Evolutionary conservation across 2,113 vertebrate species (phyloP).

Genomic region (Dascyllus trimaculatus): DNA sequence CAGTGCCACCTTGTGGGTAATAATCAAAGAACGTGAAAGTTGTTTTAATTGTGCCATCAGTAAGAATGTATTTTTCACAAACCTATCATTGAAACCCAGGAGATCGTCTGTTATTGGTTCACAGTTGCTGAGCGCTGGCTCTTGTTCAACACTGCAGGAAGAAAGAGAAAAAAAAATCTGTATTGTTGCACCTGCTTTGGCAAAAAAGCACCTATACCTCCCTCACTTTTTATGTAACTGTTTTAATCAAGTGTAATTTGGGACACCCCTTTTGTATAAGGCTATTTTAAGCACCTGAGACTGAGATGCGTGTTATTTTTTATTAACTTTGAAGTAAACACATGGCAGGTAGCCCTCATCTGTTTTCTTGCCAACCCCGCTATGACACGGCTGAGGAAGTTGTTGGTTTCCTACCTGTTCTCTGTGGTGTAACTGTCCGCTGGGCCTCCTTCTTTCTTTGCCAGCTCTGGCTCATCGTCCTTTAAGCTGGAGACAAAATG

Average conservation of each 20-base stretch:
- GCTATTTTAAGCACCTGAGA: conserved; percentile 29
- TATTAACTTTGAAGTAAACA: conserved; percentile 50
- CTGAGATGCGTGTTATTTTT: conserved; percentile 20
- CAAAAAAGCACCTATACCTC: conserved; percentile 5
- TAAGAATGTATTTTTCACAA: conserved; percentile 51
- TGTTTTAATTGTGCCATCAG: conserved; percentile 8
- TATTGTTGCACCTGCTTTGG: conserved; percentile 49
- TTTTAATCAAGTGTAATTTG: conserved; percentile 47
- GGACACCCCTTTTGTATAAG: conserved; percentile 24
- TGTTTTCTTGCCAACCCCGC: conserved; percentile 32
- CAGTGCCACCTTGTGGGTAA: conserved; percentile 74
- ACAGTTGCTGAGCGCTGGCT: conserved; percentile 41
- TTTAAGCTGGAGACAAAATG: conserved; percentile 43
- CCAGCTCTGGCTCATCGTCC: conserved; percentile 53
- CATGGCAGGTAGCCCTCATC: conserved; percentile 26
- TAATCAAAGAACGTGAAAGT: neutral
- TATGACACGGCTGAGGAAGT: conserved; percentile 58
- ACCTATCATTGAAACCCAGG: conserved; percentile 73
- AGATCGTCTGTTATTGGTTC: conserved; percentile 72
- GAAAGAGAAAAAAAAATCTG: neutral
- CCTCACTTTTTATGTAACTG: conserved; percentile 24
- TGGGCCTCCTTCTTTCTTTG: conserved; percentile 37
- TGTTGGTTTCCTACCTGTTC: conserved; percentile 61
- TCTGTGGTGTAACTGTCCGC: conserved; percentile 15
- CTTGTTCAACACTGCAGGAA: conserved; percentile 56